These are phyloP conservation scores for Heterohyrax brucei DNA, from an alignment of 2,797 vertebrate genomes.

Conservation along the genomic window DNA sequence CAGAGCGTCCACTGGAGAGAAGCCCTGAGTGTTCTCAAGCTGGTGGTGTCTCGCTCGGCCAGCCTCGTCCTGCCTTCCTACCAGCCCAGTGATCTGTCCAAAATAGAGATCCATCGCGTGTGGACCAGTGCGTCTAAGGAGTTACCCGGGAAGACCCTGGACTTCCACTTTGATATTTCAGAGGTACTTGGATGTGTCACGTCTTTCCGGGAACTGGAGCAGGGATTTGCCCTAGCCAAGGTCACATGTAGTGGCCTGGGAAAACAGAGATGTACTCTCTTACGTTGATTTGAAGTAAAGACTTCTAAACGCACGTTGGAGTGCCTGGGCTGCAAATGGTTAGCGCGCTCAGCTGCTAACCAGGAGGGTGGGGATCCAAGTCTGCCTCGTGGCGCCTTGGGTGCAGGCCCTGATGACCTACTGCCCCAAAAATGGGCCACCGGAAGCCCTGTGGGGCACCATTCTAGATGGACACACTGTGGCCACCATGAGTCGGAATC, in stretches of 20 bases:
- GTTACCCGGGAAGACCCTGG: constrained; percentile 98
- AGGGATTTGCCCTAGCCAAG: not conserved
- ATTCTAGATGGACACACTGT: not conserved
- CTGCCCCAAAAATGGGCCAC: not conserved
- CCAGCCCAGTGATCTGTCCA: constrained; percentile 95
- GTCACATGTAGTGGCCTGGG: not conserved
- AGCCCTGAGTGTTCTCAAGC: constrained; percentile 97
- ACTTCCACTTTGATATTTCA: constrained; percentile 99
- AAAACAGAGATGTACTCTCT: not conserved
- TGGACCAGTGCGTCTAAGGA: constrained; percentile 98
- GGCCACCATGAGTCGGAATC: too few relatives aligned
- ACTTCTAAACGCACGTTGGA: not conserved
- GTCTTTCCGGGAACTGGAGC: not conserved
- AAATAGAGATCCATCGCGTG: constrained; percentile 97
- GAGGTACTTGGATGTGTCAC: constrained; percentile 92
- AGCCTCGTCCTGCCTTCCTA: constrained; percentile 97
- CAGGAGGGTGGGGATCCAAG: too few relatives aligned
- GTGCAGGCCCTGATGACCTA: not conserved
- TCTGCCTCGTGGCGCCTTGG: too few relatives aligned
- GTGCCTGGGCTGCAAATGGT: too few relatives aligned
- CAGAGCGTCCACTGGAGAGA: constrained; percentile 99
- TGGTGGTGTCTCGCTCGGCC: constrained; percentile 98
- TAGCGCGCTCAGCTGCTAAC: too few relatives aligned
- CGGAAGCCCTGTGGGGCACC: not conserved
- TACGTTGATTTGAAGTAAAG: not conserved